Conservation (phyloP, 2,113 vertebrate species). For the Phalacrocorax pelagicus region DNA sequence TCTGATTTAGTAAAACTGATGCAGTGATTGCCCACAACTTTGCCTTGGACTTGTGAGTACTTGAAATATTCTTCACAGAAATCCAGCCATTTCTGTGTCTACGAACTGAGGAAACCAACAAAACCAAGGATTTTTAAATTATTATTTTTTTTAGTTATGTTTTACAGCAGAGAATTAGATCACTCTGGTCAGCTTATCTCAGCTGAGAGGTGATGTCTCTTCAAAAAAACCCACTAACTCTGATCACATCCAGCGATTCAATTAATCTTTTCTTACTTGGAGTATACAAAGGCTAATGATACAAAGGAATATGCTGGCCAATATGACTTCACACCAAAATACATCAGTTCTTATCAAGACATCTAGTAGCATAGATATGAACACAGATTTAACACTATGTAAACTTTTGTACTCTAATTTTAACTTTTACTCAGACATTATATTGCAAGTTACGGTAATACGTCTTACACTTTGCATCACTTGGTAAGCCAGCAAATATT, state of each 20-base stretch:
- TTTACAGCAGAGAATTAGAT: neutral
- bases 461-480: neutral
- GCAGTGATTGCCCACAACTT: neutral
- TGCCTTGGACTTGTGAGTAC: neutral
- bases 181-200: neutral
- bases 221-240: neutral
- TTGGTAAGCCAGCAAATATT: slow-evolving; percentile 15
- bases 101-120: neutral
- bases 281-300: neutral
- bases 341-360: neutral
- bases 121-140: neutral
- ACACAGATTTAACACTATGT: neutral
- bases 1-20: neutral
- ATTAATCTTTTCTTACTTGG: neutral
- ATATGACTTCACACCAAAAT: neutral
- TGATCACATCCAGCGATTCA: neutral
- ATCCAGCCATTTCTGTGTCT: neutral
- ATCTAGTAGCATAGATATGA: neutral
- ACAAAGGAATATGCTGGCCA: neutral
- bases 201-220: neutral
- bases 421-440: neutral
- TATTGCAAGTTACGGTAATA: neutral
- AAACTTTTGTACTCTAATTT: neutral
- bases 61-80: slow-evolving; percentile 9
- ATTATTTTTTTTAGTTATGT: neutral